Percentiles rank a stretch among this genome's conserved stretches.
Conservation (phyloP, 2,888 invertebrate species). For the Phytoseiulus persimilis region DNA sequence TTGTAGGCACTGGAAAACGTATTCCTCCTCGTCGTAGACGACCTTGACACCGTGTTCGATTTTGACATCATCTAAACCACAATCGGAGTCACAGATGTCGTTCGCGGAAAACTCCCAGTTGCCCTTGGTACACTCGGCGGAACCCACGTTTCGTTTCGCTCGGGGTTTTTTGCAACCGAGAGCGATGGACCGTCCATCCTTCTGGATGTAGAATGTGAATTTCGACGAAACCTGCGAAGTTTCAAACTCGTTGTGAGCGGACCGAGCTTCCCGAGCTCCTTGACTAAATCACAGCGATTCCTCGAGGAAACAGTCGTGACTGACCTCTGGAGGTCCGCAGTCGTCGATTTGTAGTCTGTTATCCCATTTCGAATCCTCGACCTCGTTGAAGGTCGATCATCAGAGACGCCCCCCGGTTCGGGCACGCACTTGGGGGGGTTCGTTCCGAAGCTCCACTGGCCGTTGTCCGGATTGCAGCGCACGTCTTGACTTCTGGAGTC, state of each 20-base stretch:
- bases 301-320: no score
- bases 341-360: slow-evolving; percentile 7
- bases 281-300: no score
- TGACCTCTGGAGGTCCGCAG: slow-evolving; percentile 17
- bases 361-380: not conserved
- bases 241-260: no score
- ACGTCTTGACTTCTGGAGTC: not conserved
- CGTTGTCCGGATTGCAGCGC: not conserved
- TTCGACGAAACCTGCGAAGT: slow-evolving; percentile 5
- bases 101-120: not conserved
- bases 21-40: slow-evolving; percentile 15
- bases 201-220: slow-evolving; percentile 16
- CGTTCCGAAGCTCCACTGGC: slow-evolving; percentile 1
- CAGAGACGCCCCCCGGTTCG: not conserved
- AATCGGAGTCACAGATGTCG: not conserved
- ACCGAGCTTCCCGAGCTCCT: no score
- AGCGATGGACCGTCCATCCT: not conserved
- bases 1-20: not conserved
- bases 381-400: not conserved
- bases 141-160: not conserved
- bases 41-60: slow-evolving; percentile 12
- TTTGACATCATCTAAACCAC: not conserved
- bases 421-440: not conserved
- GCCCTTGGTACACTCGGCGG: not conserved
- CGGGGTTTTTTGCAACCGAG: slow-evolving; percentile 17